Evolutionary conservation across 2,797 vertebrate genomes (phyloP), one percentile per base, ranked within the genome.

Genomic region (Micrastur ruficollis): DNA sequence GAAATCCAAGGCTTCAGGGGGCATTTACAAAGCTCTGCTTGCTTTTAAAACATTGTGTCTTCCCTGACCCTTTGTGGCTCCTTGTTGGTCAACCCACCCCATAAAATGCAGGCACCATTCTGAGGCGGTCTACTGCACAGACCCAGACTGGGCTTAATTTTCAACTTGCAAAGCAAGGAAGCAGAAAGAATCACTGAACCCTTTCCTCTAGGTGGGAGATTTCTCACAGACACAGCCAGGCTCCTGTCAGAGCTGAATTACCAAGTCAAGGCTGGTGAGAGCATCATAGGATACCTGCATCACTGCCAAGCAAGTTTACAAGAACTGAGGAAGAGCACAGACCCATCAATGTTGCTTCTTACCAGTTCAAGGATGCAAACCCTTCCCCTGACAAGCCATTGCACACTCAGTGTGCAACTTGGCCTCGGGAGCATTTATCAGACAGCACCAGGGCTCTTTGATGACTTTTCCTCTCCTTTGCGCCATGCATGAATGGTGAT

Each of bases 341-440:
- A 67, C 6, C n/a, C 8, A 3, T 18, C 36, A 55, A 3, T 0
- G 0, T 3, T 15, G 13, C 22, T 47, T 46, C 22, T 65, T 26
- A 52, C 50, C 80, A 49, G 49, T 66, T 73, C 36, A 6, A 58
- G 75, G 72, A 18, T 52, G 26, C 40, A 71, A 67, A 80, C 31
- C 31, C 56, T 78, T 73, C 31, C 70, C 32, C 44, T 38, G 29
- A 29, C 58, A 74, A 67, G 36, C 49, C 17, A 6, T 7, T 16
- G 38, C 56, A 25, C 5, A 0, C 49, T 44, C 9, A 0, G 36
- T 0, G 1, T 8, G 34, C 62, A 26, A 1, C 26, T 53, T 6
- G 18, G 46, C 73, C 52, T 46, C 2, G 2, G 67, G 36, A 81
- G 22, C 18, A 0, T 55, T 79, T 63, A 10, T 67, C 47, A 46